Evolutionary conservation across 2,113 vertebrate species (phyloP).

Genomic region (Epinephelus cyanopodus): DNA sequence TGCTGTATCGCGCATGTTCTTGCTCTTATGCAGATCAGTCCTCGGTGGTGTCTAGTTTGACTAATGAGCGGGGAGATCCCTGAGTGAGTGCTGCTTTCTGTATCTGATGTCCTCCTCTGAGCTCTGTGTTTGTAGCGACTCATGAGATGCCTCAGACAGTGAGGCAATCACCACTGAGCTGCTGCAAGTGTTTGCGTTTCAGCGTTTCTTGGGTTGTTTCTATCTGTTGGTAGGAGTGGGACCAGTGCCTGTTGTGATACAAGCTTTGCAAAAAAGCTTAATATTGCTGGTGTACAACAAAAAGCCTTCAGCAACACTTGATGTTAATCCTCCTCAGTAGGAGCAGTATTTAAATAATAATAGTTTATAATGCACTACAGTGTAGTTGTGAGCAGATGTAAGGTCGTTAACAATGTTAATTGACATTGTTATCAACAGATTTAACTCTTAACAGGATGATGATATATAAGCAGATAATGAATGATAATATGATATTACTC

Average conservation of each 20-base stretch:
- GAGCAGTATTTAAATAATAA: not conserved
- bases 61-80: constrained; percentile 16
- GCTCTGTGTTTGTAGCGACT: not conserved
- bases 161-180: constrained; percentile 28
- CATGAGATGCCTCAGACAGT: constrained; percentile 12
- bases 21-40: constrained; percentile 21
- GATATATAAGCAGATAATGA: not conserved
- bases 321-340: not conserved
- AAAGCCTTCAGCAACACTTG: not conserved
- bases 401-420: not conserved
- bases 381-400: not conserved
- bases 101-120: constrained; percentile 11
- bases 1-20: not conserved
- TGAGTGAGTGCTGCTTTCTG: not conserved
- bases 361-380: not conserved
- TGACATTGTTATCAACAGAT: not conserved
- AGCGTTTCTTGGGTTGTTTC: not conserved
- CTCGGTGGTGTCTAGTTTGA: not conserved
- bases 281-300: not conserved
- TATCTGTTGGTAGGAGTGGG: not conserved
- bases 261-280: not conserved
- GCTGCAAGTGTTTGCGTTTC: not conserved
- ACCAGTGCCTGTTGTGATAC: not conserved
- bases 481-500: not conserved
- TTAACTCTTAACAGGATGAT: not conserved